These are phyloP conservation scores for Chinchilla lanigera DNA, from an alignment of 2,113 vertebrate species.

Conservation along the genomic window DNA sequence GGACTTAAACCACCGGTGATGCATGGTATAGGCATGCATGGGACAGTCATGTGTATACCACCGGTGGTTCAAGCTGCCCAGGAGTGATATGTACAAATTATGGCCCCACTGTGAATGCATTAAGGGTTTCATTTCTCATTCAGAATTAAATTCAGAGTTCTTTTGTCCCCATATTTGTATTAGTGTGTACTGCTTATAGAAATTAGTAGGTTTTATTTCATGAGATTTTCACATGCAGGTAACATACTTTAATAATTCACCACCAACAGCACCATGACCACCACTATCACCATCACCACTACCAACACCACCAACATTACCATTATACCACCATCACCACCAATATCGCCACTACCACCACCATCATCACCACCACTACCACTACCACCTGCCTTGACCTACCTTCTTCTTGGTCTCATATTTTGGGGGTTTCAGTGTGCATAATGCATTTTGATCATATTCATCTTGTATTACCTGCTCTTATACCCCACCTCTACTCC, in stretches of 20 bases:
- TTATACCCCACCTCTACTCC: not conserved
- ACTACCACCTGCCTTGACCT: not conserved
- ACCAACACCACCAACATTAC: not conserved
- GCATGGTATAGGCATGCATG: not conserved
- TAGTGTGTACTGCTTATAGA: not conserved
- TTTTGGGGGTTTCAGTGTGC: not conserved
- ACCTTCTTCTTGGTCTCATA: not conserved
- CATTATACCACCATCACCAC: not conserved
- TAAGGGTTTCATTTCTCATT: not conserved
- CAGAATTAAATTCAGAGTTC: slow-evolving; percentile 22
- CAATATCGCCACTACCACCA: not conserved
- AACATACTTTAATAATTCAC: not conserved
- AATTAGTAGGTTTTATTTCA: not conserved
- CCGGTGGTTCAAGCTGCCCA: not conserved
- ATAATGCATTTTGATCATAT: not conserved
- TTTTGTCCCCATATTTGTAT: not conserved
- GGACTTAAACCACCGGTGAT: not conserved
- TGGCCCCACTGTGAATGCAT: not conserved
- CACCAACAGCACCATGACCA: not conserved
- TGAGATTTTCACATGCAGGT: not conserved
- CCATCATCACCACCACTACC: too few species aligned
- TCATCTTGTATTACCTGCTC: not conserved
- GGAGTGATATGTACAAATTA: not conserved
- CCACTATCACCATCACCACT: not conserved
- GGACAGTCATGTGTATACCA: not conserved